A percentile compares a stretch with the other conserved stretches of the same genome.
Conservation (phyloP, 2,888 invertebrate genomes). For the Caenorhabditis sinica region DNA sequence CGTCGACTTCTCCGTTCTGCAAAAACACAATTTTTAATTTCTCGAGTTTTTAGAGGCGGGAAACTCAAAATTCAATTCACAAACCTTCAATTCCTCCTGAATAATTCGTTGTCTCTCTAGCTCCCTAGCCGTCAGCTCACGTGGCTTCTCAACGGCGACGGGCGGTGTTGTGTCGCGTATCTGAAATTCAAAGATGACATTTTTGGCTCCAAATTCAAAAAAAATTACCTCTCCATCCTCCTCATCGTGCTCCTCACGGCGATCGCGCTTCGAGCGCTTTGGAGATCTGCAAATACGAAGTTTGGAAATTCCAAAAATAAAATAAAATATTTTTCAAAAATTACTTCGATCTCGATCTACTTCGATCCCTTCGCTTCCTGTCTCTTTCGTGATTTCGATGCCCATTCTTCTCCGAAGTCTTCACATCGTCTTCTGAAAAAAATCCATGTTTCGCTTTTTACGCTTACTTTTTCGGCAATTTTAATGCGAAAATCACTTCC, state of each 20-base stretch:
- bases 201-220: neutral
- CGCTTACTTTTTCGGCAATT: neutral
- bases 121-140: slow-evolving; percentile 68
- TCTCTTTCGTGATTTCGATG: slow-evolving; percentile 48
- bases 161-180: slow-evolving; percentile 55
- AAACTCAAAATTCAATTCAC: neutral
- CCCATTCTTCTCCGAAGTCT: slow-evolving; percentile 30
- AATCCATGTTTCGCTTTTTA: neutral
- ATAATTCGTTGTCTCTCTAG: slow-evolving; percentile 70
- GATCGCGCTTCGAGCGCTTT: slow-evolving; percentile 41
- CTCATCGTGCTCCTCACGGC: slow-evolving; percentile 46
- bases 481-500: neutral
- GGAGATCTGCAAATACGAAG: slow-evolving; percentile 31
- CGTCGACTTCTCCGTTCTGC: slow-evolving; percentile 63
- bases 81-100: slow-evolving; percentile 66
- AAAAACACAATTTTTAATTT: neutral
- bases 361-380: slow-evolving; percentile 36
- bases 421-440: slow-evolving; percentile 51
- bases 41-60: neutral
- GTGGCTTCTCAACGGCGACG: slow-evolving; percentile 33
- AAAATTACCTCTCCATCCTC: slow-evolving; percentile 43
- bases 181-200: slow-evolving; percentile 1
- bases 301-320: neutral
- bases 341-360: slow-evolving; percentile 37
- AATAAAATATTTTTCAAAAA: slow-evolving; percentile 20